These are phyloP conservation scores for Drosophila lini DNA, from an alignment of 1,140 invertebrate genomes.

Conservation along the genomic window DNA sequence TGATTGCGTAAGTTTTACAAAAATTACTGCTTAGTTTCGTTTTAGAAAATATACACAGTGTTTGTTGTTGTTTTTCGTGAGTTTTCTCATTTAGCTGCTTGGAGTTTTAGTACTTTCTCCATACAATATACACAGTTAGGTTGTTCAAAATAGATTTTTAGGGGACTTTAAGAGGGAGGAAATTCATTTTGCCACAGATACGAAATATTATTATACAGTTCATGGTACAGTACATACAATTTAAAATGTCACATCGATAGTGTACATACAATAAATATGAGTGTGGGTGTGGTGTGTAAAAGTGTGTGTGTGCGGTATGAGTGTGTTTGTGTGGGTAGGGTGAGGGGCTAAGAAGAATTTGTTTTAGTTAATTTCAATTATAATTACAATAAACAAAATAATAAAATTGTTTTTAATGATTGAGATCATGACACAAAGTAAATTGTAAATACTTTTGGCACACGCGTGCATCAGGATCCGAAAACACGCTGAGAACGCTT, in stretches of 20 bases:
- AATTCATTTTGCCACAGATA: constrained; percentile 38
- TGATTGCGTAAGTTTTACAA: constrained; percentile 60
- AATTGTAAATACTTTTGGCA: constrained; percentile 78
- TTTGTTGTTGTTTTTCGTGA: constrained; percentile 57
- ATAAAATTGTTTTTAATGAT: constrained; percentile 70
- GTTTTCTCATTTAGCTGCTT: constrained; percentile 48
- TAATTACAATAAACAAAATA: constrained; percentile 72
- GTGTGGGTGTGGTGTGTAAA: constrained; percentile 5
- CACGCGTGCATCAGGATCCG: constrained; percentile 63
- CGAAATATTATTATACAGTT: constrained; percentile 37
- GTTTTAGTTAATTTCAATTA: constrained; percentile 77
- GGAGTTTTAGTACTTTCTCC: constrained; percentile 28
- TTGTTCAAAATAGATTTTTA: constrained; percentile 36
- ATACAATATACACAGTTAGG: constrained; percentile 64
- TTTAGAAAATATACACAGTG: constrained; percentile 78
- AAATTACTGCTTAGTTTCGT: constrained; percentile 48
- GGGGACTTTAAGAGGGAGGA: constrained; percentile 22
- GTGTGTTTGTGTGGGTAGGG: constrained; percentile 12
- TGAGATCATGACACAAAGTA: constrained; percentile 76
- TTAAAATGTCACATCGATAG: constrained; percentile 45
- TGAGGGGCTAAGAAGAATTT: constrained; percentile 22
- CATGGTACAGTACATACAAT: constrained; percentile 40
- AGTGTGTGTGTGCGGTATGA: constrained; percentile 20
- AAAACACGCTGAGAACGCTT: constrained; percentile 78
- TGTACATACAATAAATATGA: constrained; percentile 44